phyloP scores from a whole-genome alignment of 1,140 invertebrate genomes.

The Diuraphis noxia region DNA sequence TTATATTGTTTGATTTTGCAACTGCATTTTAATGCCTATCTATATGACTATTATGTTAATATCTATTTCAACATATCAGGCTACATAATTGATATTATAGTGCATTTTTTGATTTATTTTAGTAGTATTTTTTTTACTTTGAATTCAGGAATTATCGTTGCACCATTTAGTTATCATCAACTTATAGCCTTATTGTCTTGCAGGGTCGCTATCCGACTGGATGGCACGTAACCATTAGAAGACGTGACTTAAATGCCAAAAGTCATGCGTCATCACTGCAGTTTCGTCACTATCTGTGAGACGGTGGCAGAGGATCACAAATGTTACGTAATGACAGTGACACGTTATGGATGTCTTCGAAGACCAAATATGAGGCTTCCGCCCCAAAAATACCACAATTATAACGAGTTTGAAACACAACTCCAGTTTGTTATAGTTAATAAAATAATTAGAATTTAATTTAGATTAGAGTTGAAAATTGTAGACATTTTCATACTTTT shows the following conservation, averaged over 20 bases:
- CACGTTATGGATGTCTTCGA: background rate
- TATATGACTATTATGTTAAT: background rate
- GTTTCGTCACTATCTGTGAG: background rate
- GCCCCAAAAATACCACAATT: too few relatives aligned
- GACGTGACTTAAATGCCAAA: background rate
- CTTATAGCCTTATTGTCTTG: background rate
- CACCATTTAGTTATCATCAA: too few relatives aligned
- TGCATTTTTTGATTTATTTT: background rate
- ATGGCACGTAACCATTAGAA: background rate
- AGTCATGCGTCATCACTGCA: background rate
- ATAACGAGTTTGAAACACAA: background rate
- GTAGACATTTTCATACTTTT: too few relatives aligned
- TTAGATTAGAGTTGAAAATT: too few relatives aligned
- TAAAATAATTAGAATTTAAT: too few relatives aligned
- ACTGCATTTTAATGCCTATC: too few relatives aligned
- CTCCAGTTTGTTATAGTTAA: background rate
- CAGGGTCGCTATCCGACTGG: background rate
- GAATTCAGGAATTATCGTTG: too few relatives aligned
- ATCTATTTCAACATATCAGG: background rate
- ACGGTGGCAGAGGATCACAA: background rate
- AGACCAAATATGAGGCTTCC: background rate
- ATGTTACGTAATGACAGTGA: background rate
- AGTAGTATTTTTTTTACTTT: too few relatives aligned
- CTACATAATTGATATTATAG: background rate
- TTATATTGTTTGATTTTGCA: background rate